Base-by-base conservation (phyloP, 2,797 vertebrate species). In the Malacoctenus gilli region DNA sequence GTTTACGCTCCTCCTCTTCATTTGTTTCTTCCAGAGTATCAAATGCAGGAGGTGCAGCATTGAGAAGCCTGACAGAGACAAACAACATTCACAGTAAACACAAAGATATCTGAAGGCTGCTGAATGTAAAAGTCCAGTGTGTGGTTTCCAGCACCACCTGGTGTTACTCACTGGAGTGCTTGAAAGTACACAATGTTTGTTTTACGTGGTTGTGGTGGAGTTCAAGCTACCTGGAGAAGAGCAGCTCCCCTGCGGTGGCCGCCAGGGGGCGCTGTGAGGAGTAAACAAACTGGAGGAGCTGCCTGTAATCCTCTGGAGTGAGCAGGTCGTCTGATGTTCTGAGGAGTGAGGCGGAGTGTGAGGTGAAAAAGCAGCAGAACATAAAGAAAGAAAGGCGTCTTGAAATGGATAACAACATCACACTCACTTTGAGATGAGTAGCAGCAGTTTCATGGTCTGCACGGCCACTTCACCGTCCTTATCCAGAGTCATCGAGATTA, bases 401-500 rank as follows among this genome's bases (percentile, higher is more conserved):
- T 11, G 28, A 25, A 42, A 13, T 8, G 21, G 36, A 11, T 32
- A 11, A 32, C 9, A 11, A 32, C 7, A 32, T 20, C 14, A 12
- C 38, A 19, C 60, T 91, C 86, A 97, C 95, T 92, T 91, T 78
- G 94, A 94, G 78, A 97, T 93, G 75, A 93, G 87, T 43, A 93
- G 83, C 79, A 96, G 90, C 54, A 97, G 92, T 83, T 93, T 95
- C 92, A 97, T 90, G 67, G 93, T 91, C 90, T 96, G 95, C 52
- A 95, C 88, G 4, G 94, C 92, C 79, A 97, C 95, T 79, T 97
- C 95, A 56, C 90, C 92, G 87, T 97, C 95, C 81, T 94, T 95
- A 84, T 97, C 95, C 88, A 95, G 88, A 43, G 92, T 92, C 95
- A 97, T 95, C 71, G 95, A 95, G 75, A 95, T 85, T 80, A 97